These are phyloP conservation scores for Macrotis lagotis DNA, from an alignment of 2,113 vertebrate species.

Conservation along the genomic window DNA sequence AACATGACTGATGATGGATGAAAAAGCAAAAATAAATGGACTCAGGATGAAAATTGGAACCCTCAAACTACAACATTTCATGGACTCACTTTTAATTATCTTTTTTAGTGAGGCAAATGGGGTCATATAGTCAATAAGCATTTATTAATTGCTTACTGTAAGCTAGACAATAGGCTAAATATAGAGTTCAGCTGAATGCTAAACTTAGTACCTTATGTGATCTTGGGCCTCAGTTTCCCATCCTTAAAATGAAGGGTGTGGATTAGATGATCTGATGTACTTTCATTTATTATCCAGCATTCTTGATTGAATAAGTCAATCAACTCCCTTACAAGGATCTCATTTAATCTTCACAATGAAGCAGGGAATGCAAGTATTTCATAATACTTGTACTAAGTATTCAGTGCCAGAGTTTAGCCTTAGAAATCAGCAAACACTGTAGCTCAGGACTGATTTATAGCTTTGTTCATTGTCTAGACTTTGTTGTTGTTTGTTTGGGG, in stretches of 20 bases:
- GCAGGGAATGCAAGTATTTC: background rate
- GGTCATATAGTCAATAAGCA: background rate
- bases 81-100: background rate
- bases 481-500: too few species aligned
- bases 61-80: background rate
- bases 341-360: background rate
- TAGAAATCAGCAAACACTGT: background rate
- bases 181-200: too few species aligned
- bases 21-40: background rate
- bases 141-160: background rate
- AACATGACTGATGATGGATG: background rate
- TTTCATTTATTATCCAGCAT: background rate
- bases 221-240: background rate
- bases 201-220: background rate
- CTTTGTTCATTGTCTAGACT: background rate
- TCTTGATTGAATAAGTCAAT: background rate
- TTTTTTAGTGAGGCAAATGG: background rate
- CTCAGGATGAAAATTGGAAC: background rate
- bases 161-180: background rate
- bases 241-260: background rate
- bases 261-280: background rate
- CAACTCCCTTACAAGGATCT: background rate
- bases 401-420: background rate
- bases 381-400: too few species aligned
- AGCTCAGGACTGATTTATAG: background rate